phyloP scores from a whole-genome alignment of 2,888 invertebrate species.

The Ferrisia virgata region DNA sequence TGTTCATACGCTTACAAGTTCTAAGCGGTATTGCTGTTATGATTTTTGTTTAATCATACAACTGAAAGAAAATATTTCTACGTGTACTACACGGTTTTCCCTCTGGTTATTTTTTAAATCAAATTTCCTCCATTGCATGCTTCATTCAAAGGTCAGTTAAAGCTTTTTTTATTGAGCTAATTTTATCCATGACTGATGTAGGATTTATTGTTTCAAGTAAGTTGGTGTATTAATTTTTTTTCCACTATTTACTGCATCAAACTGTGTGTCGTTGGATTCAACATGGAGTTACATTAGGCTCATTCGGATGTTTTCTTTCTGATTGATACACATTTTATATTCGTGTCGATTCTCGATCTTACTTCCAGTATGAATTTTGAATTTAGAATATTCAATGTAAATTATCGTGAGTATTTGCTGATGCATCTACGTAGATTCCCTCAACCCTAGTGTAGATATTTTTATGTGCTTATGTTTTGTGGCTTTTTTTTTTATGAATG shows the following conservation, averaged over 20 bases:
- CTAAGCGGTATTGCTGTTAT: background rate
- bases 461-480: background rate
- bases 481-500: background rate
- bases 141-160: background rate
- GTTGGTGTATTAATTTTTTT: background rate
- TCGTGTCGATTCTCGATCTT: background rate
- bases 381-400: background rate
- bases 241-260: background rate
- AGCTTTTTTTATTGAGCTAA: background rate
- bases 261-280: background rate
- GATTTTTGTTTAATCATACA: no score
- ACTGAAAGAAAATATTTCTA: background rate
- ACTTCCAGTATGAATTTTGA: background rate
- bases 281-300: background rate
- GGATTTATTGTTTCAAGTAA: background rate
- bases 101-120: background rate
- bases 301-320: background rate
- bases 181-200: slow-evolving; percentile 1
- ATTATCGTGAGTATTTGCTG: background rate
- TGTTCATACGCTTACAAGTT: background rate
- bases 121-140: background rate
- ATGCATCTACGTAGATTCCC: background rate
- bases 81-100: background rate
- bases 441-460: background rate
- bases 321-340: background rate